These are phyloP conservation scores for Diplogasteroides magnus DNA, from an alignment of 1,140 invertebrate genomes.

Conservation along the genomic window DNA sequence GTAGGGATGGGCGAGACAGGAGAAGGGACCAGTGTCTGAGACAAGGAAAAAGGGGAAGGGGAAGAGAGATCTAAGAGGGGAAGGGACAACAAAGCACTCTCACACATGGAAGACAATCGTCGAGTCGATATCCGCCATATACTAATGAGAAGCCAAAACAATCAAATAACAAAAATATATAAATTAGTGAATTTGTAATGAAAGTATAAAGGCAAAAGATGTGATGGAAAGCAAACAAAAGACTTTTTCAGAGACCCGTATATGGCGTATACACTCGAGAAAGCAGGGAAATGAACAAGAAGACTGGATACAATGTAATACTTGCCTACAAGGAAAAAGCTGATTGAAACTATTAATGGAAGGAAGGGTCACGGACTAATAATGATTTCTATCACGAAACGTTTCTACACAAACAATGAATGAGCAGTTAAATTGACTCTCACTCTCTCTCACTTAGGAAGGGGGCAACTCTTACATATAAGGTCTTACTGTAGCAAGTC, in stretches of 20 bases:
- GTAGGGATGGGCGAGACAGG: background rate
- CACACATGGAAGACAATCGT: too few relatives aligned
- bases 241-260: too few relatives aligned
- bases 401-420: conserved; percentile 1
- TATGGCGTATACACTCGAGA: background rate
- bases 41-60: background rate
- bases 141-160: too few relatives aligned
- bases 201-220: too few relatives aligned
- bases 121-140: too few relatives aligned
- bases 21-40: background rate
- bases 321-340: background rate
- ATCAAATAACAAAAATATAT: too few relatives aligned
- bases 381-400: background rate
- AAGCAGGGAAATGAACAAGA: background rate
- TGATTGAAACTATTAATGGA: background rate
- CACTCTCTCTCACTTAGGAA: background rate
- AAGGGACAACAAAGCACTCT: background rate
- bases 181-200: too few relatives aligned
- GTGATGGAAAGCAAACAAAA: too few relatives aligned
- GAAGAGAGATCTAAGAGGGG: background rate
- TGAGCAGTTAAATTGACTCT: background rate
- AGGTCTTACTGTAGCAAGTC: background rate
- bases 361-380: background rate
- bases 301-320: conserved; percentile 5
- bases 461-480: background rate